A percentile compares a stretch with the other conserved stretches of the same genome.
Conservation (phyloP, 2,888 invertebrate genomes). For the Acleris emargana region DNA sequence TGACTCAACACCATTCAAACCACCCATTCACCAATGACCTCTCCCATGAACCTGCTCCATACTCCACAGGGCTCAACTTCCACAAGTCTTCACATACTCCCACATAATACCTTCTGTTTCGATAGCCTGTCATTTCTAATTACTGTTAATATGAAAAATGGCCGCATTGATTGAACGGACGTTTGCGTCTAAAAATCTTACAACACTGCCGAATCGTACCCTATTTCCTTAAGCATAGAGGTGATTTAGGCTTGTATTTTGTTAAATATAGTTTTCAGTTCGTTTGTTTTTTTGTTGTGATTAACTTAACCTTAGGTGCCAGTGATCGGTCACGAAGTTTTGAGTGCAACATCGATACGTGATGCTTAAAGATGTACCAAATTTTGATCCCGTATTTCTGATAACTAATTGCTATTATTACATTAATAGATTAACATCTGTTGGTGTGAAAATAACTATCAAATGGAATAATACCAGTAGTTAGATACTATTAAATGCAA, state of each 20-base stretch:
- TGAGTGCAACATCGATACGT: constrained; percentile 35
- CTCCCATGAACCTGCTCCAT: neutral
- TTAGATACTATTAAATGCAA: too few relatives aligned
- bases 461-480: neutral
- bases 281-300: constrained; percentile 7
- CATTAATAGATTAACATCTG: constrained; percentile 25
- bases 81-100: neutral
- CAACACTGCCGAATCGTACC: too few relatives aligned
- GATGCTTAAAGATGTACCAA: constrained; percentile 17
- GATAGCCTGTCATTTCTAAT: constrained; percentile 45
- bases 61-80: neutral
- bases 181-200: constrained; percentile 20
- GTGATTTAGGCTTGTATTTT: constrained; percentile 13
- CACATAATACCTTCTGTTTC: constrained; percentile 31
- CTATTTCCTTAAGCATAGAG: neutral
- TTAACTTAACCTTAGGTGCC: constrained; percentile 44
- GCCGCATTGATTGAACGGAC: constrained; percentile 30
- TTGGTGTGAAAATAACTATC: neutral
- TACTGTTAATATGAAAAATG: constrained; percentile 43
- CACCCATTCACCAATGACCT: constrained; percentile 1
- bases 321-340: constrained; percentile 42
- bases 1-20: neutral
- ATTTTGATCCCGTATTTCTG: constrained; percentile 22
- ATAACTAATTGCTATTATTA: constrained; percentile 33
- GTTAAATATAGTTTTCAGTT: neutral